phyloP scores from a whole-genome alignment of 2,888 invertebrate species.

The Luffia ferchaultella region DNA sequence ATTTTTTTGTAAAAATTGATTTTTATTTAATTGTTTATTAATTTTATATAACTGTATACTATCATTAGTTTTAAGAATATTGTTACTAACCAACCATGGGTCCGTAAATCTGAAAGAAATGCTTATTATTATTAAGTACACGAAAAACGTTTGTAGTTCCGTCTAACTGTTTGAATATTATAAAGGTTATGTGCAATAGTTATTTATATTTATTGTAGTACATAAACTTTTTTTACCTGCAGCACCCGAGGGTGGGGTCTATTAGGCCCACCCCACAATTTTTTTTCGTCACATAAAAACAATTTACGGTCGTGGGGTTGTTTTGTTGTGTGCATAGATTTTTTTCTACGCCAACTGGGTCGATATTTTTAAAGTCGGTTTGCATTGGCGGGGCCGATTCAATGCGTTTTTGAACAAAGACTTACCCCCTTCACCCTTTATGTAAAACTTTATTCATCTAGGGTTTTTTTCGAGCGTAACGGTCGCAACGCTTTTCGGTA shows the following conservation, averaged over 20 bases:
- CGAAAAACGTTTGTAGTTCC: too few species aligned
- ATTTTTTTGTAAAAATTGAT: too few species aligned
- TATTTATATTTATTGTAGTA: too few species aligned
- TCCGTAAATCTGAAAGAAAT: too few species aligned
- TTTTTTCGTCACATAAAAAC: conserved; percentile 40
- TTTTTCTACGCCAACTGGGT: conserved; percentile 34
- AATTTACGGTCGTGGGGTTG: conserved; percentile 33
- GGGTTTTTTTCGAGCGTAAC: conserved; percentile 47
- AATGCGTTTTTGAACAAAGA: conserved; percentile 45
- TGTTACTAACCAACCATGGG: too few species aligned
- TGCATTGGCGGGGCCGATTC: conserved; percentile 33
- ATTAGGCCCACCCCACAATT: conserved; percentile 40
- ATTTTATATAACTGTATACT: too few species aligned
- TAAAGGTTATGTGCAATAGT: too few species aligned
- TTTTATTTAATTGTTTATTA: too few species aligned
- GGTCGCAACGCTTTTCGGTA: conserved; percentile 53
- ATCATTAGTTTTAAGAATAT: too few species aligned
- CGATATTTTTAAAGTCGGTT: conserved; percentile 56
- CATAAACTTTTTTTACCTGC: conserved; percentile 45
- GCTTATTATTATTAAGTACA: too few species aligned
- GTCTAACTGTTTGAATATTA: too few species aligned
- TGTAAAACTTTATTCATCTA: conserved; percentile 53
- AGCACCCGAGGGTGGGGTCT: conserved; percentile 35
- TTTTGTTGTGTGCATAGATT: conserved; percentile 43
- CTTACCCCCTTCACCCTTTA: conserved; percentile 32